phyloP scores from a whole-genome alignment of 2,797 vertebrate genomes.

The Ibycter americanus region DNA sequence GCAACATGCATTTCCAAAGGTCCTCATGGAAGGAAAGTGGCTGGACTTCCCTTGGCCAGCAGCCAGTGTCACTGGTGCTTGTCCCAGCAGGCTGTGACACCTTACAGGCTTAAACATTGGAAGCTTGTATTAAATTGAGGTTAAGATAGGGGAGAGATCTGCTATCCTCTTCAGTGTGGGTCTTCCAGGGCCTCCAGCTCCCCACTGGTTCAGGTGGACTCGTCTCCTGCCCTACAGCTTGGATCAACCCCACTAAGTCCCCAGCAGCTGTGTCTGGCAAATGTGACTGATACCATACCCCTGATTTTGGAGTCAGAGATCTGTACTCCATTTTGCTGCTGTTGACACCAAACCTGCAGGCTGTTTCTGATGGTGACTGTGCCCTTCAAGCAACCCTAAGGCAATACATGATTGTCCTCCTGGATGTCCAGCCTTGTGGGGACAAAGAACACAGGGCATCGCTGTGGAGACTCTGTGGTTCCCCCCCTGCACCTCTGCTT shows the following conservation, averaged over 20 bases:
- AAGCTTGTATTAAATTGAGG: neutral
- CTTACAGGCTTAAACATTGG: accelerated
- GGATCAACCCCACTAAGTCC: accelerated
- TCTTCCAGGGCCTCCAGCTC: neutral
- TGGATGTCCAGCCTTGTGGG: neutral
- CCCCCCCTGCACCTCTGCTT: neutral
- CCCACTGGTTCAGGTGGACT: too few species aligned
- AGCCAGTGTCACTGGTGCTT: neutral
- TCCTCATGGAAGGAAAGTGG: neutral
- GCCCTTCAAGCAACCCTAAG: neutral
- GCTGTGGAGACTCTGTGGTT: neutral
- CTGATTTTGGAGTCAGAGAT: neutral
- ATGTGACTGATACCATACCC: neutral
- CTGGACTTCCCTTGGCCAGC: neutral
- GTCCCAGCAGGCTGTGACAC: neutral
- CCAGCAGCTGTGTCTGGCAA: neutral
- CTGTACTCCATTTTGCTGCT: neutral
- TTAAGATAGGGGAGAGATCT: neutral
- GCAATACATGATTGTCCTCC: neutral
- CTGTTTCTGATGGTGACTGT: neutral
- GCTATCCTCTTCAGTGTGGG: neutral
- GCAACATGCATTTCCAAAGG: accelerated
- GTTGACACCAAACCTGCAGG: neutral
- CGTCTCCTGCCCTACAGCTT: neutral
- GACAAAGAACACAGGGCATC: neutral